Evolutionary conservation across 2,797 vertebrate genomes (phyloP).

Genomic region (Argyrosomus regius): DNA sequence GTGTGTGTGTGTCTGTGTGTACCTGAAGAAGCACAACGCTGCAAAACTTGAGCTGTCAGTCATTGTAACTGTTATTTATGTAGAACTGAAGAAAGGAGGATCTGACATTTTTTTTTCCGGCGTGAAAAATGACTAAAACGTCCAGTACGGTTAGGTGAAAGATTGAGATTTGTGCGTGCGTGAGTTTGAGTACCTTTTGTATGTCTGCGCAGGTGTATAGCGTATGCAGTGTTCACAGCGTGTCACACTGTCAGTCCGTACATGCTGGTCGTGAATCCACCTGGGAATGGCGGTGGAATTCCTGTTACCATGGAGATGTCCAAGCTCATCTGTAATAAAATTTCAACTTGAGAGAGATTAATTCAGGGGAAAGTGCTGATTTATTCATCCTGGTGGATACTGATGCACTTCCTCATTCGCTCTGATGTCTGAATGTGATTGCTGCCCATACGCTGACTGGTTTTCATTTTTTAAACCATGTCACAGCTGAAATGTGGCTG

Average conservation of each 20-base stretch:
- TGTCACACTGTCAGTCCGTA: slow-evolving; percentile 69
- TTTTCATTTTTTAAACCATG: slow-evolving; percentile 65
- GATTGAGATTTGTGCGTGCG: neutral
- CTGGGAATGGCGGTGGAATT: slow-evolving; percentile 77
- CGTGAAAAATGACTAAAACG: slow-evolving; percentile 20
- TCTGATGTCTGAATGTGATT: slow-evolving; percentile 73
- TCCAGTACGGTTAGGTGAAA: slow-evolving; percentile 15
- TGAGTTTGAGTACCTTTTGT: slow-evolving; percentile 16
- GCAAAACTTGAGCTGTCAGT: slow-evolving; percentile 58
- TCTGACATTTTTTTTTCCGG: slow-evolving; percentile 37
- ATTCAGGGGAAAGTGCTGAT: slow-evolving; percentile 83
- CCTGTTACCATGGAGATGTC: slow-evolving; percentile 85
- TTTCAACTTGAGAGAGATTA: slow-evolving; percentile 86
- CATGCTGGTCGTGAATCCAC: slow-evolving; percentile 67
- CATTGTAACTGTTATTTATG: slow-evolving; percentile 24
- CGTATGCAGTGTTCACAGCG: slow-evolving; percentile 43
- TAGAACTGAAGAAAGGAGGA: slow-evolving; percentile 23
- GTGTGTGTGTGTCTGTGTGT: slow-evolving; percentile 33
- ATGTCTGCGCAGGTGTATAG: slow-evolving; percentile 59
- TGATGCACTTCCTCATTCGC: slow-evolving; percentile 76
- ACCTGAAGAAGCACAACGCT: slow-evolving; percentile 45
- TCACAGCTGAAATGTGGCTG: slow-evolving; percentile 35
- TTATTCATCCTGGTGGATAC: slow-evolving; percentile 82
- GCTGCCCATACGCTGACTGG: slow-evolving; percentile 58
- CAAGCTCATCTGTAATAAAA: slow-evolving; percentile 81